phyloP scores from a whole-genome alignment of 2,888 invertebrate genomes.

The Idaea aversata region DNA sequence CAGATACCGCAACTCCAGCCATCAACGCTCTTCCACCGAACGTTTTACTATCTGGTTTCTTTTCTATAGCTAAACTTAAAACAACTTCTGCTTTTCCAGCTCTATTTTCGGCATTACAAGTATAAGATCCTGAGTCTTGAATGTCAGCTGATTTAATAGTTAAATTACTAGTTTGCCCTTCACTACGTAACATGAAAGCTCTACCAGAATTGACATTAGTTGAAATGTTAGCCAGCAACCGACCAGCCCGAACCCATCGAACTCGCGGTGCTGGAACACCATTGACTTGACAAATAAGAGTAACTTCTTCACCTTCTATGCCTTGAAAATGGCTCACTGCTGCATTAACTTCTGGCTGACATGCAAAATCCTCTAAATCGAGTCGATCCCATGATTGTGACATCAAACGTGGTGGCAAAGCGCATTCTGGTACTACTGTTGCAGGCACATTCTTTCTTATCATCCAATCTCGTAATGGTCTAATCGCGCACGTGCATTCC shows the following conservation, averaged over 20 bases:
- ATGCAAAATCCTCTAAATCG: slow-evolving; percentile 89
- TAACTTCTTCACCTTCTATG: slow-evolving; percentile 86
- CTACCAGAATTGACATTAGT: slow-evolving; percentile 74
- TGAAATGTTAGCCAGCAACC: slow-evolving; percentile 82
- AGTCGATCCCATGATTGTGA: slow-evolving; percentile 87
- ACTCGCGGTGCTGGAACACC: slow-evolving; percentile 87
- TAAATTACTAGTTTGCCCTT: slow-evolving; percentile 85
- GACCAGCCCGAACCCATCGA: slow-evolving; percentile 86
- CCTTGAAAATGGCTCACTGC: slow-evolving; percentile 81
- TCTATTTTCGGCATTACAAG: slow-evolving; percentile 89
- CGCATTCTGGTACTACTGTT: slow-evolving; percentile 83
- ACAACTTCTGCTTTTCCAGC: slow-evolving; percentile 88
- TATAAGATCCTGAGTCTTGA: slow-evolving; percentile 88
- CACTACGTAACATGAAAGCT: slow-evolving; percentile 83
- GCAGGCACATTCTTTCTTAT: slow-evolving; percentile 87
- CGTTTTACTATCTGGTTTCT: slow-evolving; percentile 81
- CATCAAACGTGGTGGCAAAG: slow-evolving; percentile 82
- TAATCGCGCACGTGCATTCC: slow-evolving; percentile 89
- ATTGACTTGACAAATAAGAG: slow-evolving; percentile 85
- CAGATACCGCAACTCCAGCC: slow-evolving; percentile 85
- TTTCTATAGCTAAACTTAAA: slow-evolving; percentile 85
- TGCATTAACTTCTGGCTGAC: slow-evolving; percentile 85
- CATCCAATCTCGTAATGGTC: slow-evolving; percentile 90
- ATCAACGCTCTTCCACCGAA: slow-evolving; percentile 82
- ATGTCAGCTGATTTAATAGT: slow-evolving; percentile 86